Base-by-base conservation (phyloP, 2,797 vertebrate genomes). In the Cheracebus regulus region DNA sequence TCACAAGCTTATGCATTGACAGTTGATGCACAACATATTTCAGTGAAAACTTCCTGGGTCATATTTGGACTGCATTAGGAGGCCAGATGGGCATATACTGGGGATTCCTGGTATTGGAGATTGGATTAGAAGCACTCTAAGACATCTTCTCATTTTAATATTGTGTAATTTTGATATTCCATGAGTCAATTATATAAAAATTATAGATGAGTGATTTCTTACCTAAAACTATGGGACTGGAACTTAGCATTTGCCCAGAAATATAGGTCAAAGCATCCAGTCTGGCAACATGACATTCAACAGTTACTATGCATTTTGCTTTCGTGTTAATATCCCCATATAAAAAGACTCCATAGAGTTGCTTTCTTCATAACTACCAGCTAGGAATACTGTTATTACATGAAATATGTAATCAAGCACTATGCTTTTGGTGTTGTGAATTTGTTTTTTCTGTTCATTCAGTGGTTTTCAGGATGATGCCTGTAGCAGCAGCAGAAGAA, bases 381-480 rank as follows among this genome's bases (percentile, higher is more conserved):
- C n/a, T 90, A 20, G 39, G 61, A 8, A 1, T 50, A n/a, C 11
- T 10, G 36, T 80, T 44, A 46, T 80, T 73, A 41, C n/a, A 57
- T 46, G 7, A 10, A 55, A 52, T 86, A 79, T 96, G 67, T 79
- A 80, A 89, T 95, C 93, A 93, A 95, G 89, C 96, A 88, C 61
- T 75, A 36, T 87, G 44, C 11, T 97, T 98, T 85, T 58, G 46
- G 5, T 41, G 61, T 20, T 58, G 64, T 33, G 52, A 15, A 48
- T 13, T n/a, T 64, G 52, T 88, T 85, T n/a, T 78, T 67, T 57
- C 39, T 7, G 46, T 84, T 75, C 36, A 17, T 33, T 81, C 4
- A 28, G 28, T 72, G 58, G 24, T 97, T 97, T 96, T 97, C 84
- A 97, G 93, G 36, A 96, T 94, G 93, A 96, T 89, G 57, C 84